Evolutionary conservation across 2,888 invertebrate species (phyloP), one percentile per base, ranked within the genome.

Genomic region (Ellobium chinense): DNA sequence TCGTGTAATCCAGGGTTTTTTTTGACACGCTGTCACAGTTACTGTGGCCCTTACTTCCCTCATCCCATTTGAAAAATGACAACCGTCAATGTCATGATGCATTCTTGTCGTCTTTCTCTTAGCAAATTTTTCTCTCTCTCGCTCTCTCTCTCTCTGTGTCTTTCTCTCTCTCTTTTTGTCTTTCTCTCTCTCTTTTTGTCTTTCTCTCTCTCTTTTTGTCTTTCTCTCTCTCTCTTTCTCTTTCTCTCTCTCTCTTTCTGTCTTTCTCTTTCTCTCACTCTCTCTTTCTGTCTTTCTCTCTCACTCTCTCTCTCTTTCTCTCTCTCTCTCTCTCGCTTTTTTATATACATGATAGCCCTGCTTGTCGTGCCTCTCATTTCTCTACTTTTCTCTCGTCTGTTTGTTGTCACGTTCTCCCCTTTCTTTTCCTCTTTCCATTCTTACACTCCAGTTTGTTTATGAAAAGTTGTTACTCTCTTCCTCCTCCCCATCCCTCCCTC

Each of bases 1-100:
- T 7, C 58, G 24, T 24, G 1, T 7, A n/a, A 21, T 21, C 63
- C 34, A 37, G n/a, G 29, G 21, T 37, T 18, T 29, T 27, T 21
- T 69, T 62, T 37, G 69, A n/a, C 21, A 29, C 27, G 3, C 34
- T 36, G 7, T 60, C 73, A 34, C 60, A 34, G n/a, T 74, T 1
- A 34, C 74, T 62, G 60, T 73, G n/a, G 29, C 73, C 29, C 60
- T 58, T 31, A 31, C 73, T 73, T 36, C 34, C 73, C 31, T 34
- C 56, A 9, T 36, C 34, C 29, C 54, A 24, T 24, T 27, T 54
- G 27, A 27, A 24, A 18, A 24, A 21, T 21, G 5, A 21, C 18
- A 21, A 58, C 58, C n/a, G 12, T 21, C 58, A 21, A 5, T 63
- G 29, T 18, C 14, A 27, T 27, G 34, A 68, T 39, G 2, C n/a